These are phyloP conservation scores for Epizoanthus rinbou DNA, from an alignment of 92 coral and sea anemone genomes.

Conservation along the genomic window DNA sequence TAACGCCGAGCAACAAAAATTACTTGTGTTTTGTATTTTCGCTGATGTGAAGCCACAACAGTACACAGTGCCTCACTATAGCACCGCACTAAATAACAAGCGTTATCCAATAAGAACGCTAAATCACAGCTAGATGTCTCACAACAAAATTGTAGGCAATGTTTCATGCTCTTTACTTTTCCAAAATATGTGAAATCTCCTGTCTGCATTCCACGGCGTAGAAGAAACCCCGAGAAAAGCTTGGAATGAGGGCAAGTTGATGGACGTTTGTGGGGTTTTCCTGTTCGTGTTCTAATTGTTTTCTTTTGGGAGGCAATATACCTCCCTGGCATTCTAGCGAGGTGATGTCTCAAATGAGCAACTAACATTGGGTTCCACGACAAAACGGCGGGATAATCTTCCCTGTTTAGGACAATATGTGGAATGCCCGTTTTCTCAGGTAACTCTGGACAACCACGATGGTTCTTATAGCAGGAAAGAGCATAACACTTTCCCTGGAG, in stretches of 20 bases:
- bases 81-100: slow-evolving; percentile 81
- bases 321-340: neutral
- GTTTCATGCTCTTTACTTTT: slow-evolving; percentile 51
- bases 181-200: slow-evolving; percentile 79
- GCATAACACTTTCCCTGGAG: slow-evolving; percentile 83
- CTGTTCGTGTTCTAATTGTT: neutral
- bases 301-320: neutral
- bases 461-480: slow-evolving; percentile 70
- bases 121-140: slow-evolving; percentile 71
- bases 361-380: slow-evolving; percentile 24
- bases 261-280: neutral
- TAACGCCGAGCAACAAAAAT: slow-evolving; percentile 63
- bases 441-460: slow-evolving; percentile 49
- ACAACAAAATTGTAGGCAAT: slow-evolving; percentile 78
- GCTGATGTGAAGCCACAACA: slow-evolving; percentile 56
- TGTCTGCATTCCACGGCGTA: slow-evolving; percentile 66
- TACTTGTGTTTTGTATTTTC: slow-evolving; percentile 59
- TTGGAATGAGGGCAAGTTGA: slow-evolving; percentile 57
- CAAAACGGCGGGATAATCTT: slow-evolving; percentile 26
- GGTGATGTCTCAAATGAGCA: neutral
- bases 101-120: slow-evolving; percentile 75
- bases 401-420: slow-evolving; percentile 28
- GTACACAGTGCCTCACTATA: slow-evolving; percentile 58
- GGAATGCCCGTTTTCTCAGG: slow-evolving; percentile 40
- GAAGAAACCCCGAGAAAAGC: slow-evolving; percentile 43